These are phyloP conservation scores for Drepana arcuata DNA, from an alignment of 1,140 invertebrate genomes.

Conservation along the genomic window DNA sequence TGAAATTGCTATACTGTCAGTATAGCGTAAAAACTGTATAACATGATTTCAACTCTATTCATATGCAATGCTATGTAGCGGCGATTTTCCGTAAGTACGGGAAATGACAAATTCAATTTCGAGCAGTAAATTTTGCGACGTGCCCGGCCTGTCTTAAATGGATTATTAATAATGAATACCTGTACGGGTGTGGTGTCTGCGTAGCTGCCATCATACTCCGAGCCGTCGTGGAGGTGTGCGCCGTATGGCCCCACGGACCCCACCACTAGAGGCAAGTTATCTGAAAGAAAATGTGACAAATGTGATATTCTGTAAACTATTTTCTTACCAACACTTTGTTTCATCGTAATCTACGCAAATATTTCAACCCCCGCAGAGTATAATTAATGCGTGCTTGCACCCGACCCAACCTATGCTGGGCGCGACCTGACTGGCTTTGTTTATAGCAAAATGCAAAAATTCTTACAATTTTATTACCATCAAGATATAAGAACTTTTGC, in stretches of 20 bases:
- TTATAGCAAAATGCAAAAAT: slow-evolving; percentile 36
- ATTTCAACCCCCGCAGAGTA: slow-evolving; percentile 41
- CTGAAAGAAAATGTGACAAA: slow-evolving; percentile 25
- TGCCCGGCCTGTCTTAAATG: too few species aligned
- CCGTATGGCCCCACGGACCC: slow-evolving; percentile 94
- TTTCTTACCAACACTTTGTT: not conserved
- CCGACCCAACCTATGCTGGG: slow-evolving; percentile 37
- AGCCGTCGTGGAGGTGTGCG: slow-evolving; percentile 87
- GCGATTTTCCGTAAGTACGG: too few species aligned
- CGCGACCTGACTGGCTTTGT: slow-evolving; percentile 33
- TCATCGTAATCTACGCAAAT: slow-evolving; percentile 15
- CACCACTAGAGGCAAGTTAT: slow-evolving; percentile 74
- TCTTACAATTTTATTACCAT: slow-evolving; percentile 29
- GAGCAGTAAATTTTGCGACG: too few species aligned
- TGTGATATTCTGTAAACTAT: not conserved
- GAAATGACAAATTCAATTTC: too few species aligned
- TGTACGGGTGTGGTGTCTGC: slow-evolving; percentile 77
- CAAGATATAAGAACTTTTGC: too few species aligned
- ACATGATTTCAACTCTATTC: too few species aligned
- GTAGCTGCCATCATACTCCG: slow-evolving; percentile 92
- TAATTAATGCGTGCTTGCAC: slow-evolving; percentile 61
- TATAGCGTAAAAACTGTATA: too few species aligned
- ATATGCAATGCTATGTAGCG: too few species aligned
- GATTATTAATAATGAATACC: slow-evolving; percentile 27
- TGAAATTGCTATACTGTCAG: too few species aligned